These are phyloP conservation scores for Ligdia adustata DNA, from an alignment of 2,888 invertebrate genomes.

Conservation along the genomic window DNA sequence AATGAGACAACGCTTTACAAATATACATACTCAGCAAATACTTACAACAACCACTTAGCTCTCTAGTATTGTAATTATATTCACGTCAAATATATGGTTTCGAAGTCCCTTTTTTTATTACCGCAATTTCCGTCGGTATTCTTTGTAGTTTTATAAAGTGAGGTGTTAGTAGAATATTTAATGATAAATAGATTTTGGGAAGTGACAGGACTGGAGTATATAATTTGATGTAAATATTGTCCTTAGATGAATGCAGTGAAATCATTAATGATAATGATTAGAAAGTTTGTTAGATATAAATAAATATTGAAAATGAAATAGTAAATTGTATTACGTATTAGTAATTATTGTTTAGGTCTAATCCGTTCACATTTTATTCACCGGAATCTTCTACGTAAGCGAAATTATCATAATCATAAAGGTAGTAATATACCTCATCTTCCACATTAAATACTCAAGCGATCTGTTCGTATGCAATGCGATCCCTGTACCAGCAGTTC, in stretches of 20 bases:
- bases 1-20: conserved; percentile 5
- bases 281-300: too few species aligned
- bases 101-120: too few species aligned
- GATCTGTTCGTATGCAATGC: background rate
- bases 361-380: too few species aligned
- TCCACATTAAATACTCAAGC: conserved; percentile 1
- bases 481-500: background rate
- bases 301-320: too few species aligned
- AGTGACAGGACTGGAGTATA: conserved; percentile 4
- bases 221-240: conserved; percentile 2
- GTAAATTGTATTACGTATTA: too few species aligned
- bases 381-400: too few species aligned
- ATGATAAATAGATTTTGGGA: conserved; percentile 3
- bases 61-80: too few species aligned
- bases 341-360: too few species aligned
- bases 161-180: conserved; percentile 13
- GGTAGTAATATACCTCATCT: background rate
- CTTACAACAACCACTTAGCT: too few species aligned
- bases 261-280: too few species aligned
- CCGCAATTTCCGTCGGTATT: conserved; percentile 8
- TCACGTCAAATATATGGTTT: conserved; percentile 10
- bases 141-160: conserved; percentile 10
- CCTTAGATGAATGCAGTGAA: background rate
- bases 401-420: too few species aligned
- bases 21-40: conserved; percentile 7